Base-by-base conservation (phyloP, 2,113 vertebrate species). In the Synodontis membranacea region DNA sequence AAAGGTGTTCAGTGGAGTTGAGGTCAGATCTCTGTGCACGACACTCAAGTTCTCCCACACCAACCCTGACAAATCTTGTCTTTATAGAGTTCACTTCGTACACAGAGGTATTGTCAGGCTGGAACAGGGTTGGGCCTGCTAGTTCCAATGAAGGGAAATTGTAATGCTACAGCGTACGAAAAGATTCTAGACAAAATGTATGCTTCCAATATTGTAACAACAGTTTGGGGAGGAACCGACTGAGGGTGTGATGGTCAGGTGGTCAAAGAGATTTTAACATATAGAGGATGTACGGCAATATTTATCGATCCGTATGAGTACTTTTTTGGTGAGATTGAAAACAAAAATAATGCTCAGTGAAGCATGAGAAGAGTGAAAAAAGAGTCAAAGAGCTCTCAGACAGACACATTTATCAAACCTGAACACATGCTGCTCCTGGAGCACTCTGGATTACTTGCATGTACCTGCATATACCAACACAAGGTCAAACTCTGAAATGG, bases 351-450 rank as follows among this genome's bases (percentile, higher is more conserved):
- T 28, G 17, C 14, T 75, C 7, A 34, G 14, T 83, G 56, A 78
- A 78, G 42, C 54, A 46, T 39, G 58, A 46, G 62, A 76, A 70
- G 28, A 72, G 37, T 50, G 80, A n/a, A n/a, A n/a, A n/a, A n/a
- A n/a, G n/a, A 60, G 46, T 82, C 31, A 58, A 44, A 60, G 14
- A 58, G 79, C 39, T 74, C 12, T 52, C 42, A 82, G 85, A 66
- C 62, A 86, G 48, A 62, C 34, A 75, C n/a, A 82, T 74, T 56
- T 14, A 82, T 86, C 85, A 82, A 37, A 86, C 23, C 14, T 48
- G 42, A 82, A 82, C n/a, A 86, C 79, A 82, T 50, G n/a, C 85
- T 86, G 85, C 68, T 86, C 23, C 85, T 82, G 64, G 58, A 81
- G 56, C 37, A 86, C 37, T 54, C 48, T 80, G 46, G 44, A 23